These are phyloP conservation scores for Dufourea novaeangliae DNA, from an alignment of 1,140 invertebrate genomes.

Conservation along the genomic window DNA sequence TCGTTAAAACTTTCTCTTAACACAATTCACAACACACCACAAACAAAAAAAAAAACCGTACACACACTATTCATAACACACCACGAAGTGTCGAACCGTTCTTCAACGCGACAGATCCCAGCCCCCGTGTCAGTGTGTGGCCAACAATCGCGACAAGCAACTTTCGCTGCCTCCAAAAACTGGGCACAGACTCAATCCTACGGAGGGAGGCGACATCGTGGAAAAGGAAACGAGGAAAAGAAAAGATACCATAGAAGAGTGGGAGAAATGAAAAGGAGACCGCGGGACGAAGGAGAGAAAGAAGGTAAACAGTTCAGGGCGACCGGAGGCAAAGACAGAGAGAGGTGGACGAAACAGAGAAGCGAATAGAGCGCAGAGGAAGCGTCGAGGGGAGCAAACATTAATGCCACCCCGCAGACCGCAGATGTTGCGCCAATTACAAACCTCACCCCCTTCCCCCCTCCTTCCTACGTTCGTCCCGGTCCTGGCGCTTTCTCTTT, in stretches of 20 bases:
- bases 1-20: too few relatives aligned
- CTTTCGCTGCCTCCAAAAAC: not conserved
- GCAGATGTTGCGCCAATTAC: constrained; percentile 82
- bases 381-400: constrained; percentile 72
- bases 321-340: constrained; percentile 1
- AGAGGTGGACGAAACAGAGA: constrained; percentile 3
- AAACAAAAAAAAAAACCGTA: too few relatives aligned
- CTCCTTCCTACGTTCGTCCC: constrained; percentile 2
- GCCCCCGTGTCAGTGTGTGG: too few relatives aligned
- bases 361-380: not conserved
- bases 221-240: not conserved
- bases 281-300: too few relatives aligned
- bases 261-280: constrained; percentile 8
- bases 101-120: too few relatives aligned
- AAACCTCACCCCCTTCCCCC: constrained; percentile 71
- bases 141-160: too few relatives aligned
- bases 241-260: too few relatives aligned
- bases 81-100: too few relatives aligned
- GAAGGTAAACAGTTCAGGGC: too few relatives aligned
- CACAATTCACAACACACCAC: too few relatives aligned
- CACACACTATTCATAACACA: too few relatives aligned
- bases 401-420: constrained; percentile 80
- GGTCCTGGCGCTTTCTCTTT: constrained; percentile 32
- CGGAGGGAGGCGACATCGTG: constrained; percentile 11
- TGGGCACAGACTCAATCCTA: constrained; percentile 18